A percentile compares a stretch with the other conserved stretches of the same genome.
phyloP scores from a whole-genome alignment of 2,113 vertebrate species.

The Himantopus leucocephalus region DNA sequence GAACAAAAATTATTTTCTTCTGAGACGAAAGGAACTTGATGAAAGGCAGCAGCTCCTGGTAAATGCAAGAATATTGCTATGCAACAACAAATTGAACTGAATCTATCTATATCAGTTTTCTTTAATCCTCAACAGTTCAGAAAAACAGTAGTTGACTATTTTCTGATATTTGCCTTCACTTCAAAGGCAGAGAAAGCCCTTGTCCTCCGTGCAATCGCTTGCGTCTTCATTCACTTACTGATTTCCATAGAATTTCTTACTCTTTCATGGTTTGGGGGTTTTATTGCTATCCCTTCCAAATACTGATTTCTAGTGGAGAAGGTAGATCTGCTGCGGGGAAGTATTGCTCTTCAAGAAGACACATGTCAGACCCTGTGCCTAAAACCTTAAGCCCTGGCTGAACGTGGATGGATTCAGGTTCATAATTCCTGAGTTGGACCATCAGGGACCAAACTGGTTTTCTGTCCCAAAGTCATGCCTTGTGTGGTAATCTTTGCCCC shows the following conservation, averaged over 20 bases:
- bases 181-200: not conserved
- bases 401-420: not conserved
- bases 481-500: not conserved
- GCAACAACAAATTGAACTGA: constrained; percentile 24
- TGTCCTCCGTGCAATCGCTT: not conserved
- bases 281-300: not conserved
- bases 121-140: not conserved
- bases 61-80: constrained; percentile 44
- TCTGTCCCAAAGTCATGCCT: not conserved
- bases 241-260: not conserved
- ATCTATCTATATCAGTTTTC: not conserved
- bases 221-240: not conserved
- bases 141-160: not conserved
- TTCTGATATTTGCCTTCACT: not conserved
- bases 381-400: not conserved
- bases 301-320: not conserved
- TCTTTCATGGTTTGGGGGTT: not conserved
- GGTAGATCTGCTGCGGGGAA: not conserved
- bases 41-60: constrained; percentile 26
- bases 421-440: not conserved
- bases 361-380: not conserved
- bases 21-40: constrained; percentile 41
- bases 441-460: not conserved
- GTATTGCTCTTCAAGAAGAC: not conserved
- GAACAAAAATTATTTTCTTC: constrained; percentile 36